Conservation (phyloP, 2,888 invertebrate genomes). For the Perithous albicinctus region DNA sequence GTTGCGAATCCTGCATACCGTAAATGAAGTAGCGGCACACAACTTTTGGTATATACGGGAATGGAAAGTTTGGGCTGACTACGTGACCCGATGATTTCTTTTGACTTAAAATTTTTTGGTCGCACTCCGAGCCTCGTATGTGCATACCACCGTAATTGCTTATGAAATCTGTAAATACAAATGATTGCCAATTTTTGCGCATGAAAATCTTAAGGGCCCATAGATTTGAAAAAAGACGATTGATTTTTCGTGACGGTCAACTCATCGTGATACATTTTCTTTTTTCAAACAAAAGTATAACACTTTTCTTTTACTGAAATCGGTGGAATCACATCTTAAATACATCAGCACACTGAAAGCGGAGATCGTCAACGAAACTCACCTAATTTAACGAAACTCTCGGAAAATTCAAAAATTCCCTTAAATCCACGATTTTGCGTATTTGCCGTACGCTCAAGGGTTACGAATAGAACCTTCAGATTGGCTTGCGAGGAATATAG, state of each 20-base stretch:
- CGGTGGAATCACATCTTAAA: not conserved
- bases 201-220: not conserved
- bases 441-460: conserved; percentile 95
- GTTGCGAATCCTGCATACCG: conserved; percentile 98
- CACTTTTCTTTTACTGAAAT: too few relatives aligned
- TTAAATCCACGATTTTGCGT: conserved; percentile 99
- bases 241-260: too few relatives aligned
- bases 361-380: conserved; percentile 80
- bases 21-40: conserved; percentile 99
- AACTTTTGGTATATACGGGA: conserved; percentile 97
- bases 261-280: too few relatives aligned
- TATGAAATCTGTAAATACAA: conserved; percentile 91
- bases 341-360: too few relatives aligned
- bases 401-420: conserved; percentile 99
- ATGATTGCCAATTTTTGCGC: not conserved
- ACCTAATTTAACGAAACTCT: conserved; percentile 99
- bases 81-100: conserved; percentile 97
- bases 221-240: not conserved
- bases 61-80: conserved; percentile 98
- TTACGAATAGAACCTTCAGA: conserved; percentile 96
- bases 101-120: conserved; percentile 97
- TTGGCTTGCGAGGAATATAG: conserved; percentile 97
- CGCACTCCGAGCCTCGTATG: conserved; percentile 99
- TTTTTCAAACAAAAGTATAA: too few relatives aligned
- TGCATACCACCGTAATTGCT: conserved; percentile 97